A percentile compares a stretch with the other conserved stretches of the same genome.
These are phyloP conservation scores for Ophiothrix spiculata DNA, from an alignment of 35 echinoderm and acorn worm genomes.

Conservation along the genomic window DNA sequence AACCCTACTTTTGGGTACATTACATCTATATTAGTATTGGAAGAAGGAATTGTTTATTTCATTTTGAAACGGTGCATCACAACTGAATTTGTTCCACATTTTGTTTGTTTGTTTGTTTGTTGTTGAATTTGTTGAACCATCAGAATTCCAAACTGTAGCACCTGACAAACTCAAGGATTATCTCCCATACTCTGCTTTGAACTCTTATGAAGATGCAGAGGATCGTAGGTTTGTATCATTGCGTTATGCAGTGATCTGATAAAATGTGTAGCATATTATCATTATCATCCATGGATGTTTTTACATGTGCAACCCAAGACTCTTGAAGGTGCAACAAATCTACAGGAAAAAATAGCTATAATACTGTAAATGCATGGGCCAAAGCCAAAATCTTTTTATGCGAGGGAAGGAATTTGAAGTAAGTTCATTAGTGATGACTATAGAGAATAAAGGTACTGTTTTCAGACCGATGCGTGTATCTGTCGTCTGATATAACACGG, in stretches of 20 bases:
- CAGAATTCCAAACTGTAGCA: not conserved
- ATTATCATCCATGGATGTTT: too few relatives aligned
- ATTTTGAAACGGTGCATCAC: not conserved
- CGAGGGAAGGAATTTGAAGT: too few relatives aligned
- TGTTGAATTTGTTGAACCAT: not conserved
- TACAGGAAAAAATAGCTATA: too few relatives aligned
- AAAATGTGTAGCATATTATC: too few relatives aligned
- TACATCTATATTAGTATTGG: not conserved
- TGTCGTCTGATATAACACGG: too few relatives aligned
- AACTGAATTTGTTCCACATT: slow-evolving; percentile 23
- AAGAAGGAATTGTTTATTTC: not conserved
- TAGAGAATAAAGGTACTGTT: too few relatives aligned
- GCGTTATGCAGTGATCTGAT: not conserved
- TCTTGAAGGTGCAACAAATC: too few relatives aligned
- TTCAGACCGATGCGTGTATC: too few relatives aligned
- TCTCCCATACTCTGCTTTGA: slow-evolving; percentile 10
- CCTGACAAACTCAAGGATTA: not conserved
- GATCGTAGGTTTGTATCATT: not conserved
- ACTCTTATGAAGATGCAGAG: not conserved
- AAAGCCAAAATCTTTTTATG: too few relatives aligned
- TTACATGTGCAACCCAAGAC: too few relatives aligned
- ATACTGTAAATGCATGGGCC: too few relatives aligned
- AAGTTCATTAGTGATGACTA: too few relatives aligned
- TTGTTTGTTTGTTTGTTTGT: not conserved
- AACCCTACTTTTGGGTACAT: slow-evolving; percentile 10